Evolutionary conservation across 2,797 vertebrate species (phyloP).

Genomic region (Xenopus petersii): DNA sequence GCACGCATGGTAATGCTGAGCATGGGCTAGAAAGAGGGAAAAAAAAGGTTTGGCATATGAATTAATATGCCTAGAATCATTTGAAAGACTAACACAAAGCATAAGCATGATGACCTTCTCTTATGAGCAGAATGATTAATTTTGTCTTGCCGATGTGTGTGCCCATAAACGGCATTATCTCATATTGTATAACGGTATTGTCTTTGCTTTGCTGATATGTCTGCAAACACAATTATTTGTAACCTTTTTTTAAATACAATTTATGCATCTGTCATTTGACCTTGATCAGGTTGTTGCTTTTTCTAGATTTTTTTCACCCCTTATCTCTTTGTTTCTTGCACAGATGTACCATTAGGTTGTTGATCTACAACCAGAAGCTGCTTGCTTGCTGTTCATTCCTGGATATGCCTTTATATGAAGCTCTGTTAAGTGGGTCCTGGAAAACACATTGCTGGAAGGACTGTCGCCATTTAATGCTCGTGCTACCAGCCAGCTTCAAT

Average conservation of each 20-base stretch:
- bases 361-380: conserved; percentile 24
- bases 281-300: conserved; percentile 17
- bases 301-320: neutral
- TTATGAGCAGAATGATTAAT: neutral
- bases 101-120: conserved; percentile 28
- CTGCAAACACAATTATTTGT: neutral
- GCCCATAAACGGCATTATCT: neutral
- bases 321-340: neutral
- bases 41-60: conserved; percentile 36
- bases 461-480: conserved; percentile 33
- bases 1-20: conserved; percentile 27
- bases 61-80: conserved; percentile 38
- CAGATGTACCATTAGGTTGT: conserved; percentile 18
- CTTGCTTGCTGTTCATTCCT: conserved; percentile 21
- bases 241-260: neutral
- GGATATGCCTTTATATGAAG: conserved; percentile 29
- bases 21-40: conserved; percentile 14
- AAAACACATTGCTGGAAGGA: conserved; percentile 31
- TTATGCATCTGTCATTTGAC: conserved; percentile 33
- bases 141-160: neutral
- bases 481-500: conserved; percentile 10
- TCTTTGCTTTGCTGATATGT: no score
- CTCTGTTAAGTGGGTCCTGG: conserved; percentile 27
- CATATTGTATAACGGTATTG: neutral
- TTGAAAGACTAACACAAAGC: conserved; percentile 35